phyloP scores from a whole-genome alignment of 2,113 vertebrate genomes.

The Carettochelys insculpta region DNA sequence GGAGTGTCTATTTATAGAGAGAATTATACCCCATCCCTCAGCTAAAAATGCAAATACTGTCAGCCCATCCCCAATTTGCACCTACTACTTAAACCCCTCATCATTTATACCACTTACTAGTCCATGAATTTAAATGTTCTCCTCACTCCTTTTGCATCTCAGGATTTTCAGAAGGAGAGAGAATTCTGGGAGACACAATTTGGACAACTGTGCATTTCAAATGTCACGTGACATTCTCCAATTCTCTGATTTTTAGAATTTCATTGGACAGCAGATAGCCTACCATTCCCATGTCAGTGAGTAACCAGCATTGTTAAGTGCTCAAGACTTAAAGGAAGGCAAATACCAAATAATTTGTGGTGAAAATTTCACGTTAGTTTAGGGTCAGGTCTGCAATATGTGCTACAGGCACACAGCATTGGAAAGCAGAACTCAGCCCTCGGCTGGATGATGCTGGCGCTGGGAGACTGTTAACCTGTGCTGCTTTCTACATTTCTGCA shows the following conservation, averaged over 20 bases:
- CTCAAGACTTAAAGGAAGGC: not conserved
- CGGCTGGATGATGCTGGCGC: not conserved
- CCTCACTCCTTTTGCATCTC: not conserved
- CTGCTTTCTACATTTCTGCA: not conserved
- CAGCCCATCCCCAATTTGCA: not conserved
- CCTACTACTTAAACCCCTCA: not conserved
- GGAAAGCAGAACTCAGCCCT: not conserved
- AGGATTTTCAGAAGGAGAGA: not conserved
- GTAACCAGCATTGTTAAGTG: not conserved
- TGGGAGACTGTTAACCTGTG: not conserved
- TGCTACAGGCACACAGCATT: not conserved
- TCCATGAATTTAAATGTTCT: not conserved
- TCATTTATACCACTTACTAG: not conserved
- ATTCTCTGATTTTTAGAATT: not conserved
- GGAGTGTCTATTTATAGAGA: not conserved
- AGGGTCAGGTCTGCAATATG: not conserved
- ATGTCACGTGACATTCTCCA: not conserved
- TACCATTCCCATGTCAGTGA: not conserved
- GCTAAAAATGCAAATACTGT: not conserved
- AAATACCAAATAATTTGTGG: not conserved
- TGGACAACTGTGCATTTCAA: not conserved
- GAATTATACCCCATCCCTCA: not conserved
- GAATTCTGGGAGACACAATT: not conserved
- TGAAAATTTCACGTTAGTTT: not conserved
- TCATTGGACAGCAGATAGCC: not conserved